Evolutionary conservation across 2,888 invertebrate species (phyloP).

Genomic region (Acanthosepion pharaonis): DNA sequence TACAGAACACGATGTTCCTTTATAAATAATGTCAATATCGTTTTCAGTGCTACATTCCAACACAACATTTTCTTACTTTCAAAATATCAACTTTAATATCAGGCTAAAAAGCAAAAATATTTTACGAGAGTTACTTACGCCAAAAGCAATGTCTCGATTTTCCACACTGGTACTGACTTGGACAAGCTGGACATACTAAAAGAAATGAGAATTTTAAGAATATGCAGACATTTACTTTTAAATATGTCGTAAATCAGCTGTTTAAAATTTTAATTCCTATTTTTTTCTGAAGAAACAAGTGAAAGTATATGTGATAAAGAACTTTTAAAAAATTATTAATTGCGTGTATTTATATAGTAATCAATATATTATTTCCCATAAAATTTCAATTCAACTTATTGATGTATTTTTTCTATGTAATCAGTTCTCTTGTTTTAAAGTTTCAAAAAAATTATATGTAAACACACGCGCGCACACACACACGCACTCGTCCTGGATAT

Average conservation of each 20-base stretch:
- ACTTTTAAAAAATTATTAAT: too few relatives aligned
- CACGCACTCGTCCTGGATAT: background rate
- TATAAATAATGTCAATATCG: too few relatives aligned
- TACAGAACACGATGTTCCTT: too few relatives aligned
- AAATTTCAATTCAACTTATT: too few relatives aligned
- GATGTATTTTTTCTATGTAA: too few relatives aligned
- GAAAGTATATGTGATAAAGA: background rate
- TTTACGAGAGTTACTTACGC: background rate
- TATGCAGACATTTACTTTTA: too few relatives aligned
- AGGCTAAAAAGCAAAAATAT: too few relatives aligned
- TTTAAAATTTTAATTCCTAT: background rate
- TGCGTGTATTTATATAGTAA: too few relatives aligned
- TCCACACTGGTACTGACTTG: background rate
- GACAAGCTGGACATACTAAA: background rate
- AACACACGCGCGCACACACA: background rate
- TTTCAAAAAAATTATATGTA: background rate
- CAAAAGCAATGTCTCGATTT: background rate
- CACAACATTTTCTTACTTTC: too few relatives aligned
- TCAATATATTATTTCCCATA: too few relatives aligned
- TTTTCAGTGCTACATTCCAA: too few relatives aligned
- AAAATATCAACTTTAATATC: too few relatives aligned
- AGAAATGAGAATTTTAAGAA: background rate
- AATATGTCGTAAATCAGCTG: background rate
- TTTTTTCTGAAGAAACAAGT: background rate
- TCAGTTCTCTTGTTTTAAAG: background rate